A percentile compares a stretch with the other conserved stretches of the same genome.
phyloP scores from a whole-genome alignment of 2,888 invertebrate species.

The Oeneis ivallda region DNA sequence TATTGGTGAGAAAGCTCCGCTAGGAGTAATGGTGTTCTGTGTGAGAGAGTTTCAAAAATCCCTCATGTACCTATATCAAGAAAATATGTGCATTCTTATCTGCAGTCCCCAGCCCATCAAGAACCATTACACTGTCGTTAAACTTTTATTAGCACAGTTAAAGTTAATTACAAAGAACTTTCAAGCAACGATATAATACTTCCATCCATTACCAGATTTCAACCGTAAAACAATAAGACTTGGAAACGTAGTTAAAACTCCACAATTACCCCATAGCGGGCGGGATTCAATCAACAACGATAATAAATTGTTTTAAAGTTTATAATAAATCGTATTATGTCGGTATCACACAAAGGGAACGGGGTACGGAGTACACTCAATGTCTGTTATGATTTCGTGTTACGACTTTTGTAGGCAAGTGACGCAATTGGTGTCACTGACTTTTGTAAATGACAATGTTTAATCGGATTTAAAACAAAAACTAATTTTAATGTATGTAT shows the following conservation, averaged over 20 bases:
- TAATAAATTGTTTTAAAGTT: constrained; percentile 39
- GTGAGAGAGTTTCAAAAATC: too few relatives aligned
- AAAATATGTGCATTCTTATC: too few relatives aligned
- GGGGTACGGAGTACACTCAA: background rate
- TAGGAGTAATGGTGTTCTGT: too few relatives aligned
- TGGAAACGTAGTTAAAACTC: constrained; percentile 23
- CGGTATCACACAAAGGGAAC: constrained; percentile 18
- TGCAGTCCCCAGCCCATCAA: background rate
- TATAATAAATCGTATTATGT: constrained; percentile 26
- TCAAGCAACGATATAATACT: constrained; percentile 11
- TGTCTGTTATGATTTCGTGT: background rate
- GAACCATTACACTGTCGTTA: background rate
- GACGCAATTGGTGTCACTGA: constrained; percentile 1
- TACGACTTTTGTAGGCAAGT: constrained; percentile 7
- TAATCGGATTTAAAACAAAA: background rate
- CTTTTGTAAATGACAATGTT: constrained; percentile 17
- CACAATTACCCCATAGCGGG: constrained; percentile 20
- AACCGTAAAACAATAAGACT: constrained; percentile 23
- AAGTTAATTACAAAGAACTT: constrained; percentile 18
- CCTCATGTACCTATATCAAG: too few relatives aligned
- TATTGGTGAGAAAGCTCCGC: too few relatives aligned
- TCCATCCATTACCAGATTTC: constrained; percentile 8
- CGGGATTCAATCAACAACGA: constrained; percentile 19
- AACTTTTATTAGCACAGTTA: constrained; percentile 13
- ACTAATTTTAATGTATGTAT: too few relatives aligned